Conservation (phyloP, 2,888 invertebrate species). For the Oligia fasciuncula region DNA sequence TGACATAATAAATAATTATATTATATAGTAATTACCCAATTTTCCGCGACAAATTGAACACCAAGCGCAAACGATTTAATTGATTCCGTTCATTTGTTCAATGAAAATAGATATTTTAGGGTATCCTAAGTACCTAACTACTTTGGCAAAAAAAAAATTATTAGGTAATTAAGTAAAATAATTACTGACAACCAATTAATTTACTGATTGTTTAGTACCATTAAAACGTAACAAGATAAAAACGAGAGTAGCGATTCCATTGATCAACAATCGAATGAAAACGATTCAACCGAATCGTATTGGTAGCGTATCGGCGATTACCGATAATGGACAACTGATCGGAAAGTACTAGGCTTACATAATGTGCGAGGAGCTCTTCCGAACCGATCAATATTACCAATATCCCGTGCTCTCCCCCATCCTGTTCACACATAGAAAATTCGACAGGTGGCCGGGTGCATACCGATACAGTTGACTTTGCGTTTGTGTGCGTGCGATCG, state of each 20-base stretch:
- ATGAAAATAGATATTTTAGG: no score
- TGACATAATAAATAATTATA: no score
- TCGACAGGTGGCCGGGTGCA: conserved; percentile 66
- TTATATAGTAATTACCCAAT: not conserved
- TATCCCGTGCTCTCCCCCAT: conserved; percentile 75
- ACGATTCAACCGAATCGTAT: conserved; percentile 63
- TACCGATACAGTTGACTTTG: conserved; percentile 50
- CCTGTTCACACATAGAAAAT: conserved; percentile 71
- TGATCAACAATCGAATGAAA: conserved; percentile 31
- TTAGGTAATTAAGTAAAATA: not conserved
- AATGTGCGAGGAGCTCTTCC: conserved; percentile 76
- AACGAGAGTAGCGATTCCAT: not conserved
- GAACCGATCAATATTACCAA: conserved; percentile 86
- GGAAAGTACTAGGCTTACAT: conserved; percentile 85
- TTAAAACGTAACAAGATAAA: not conserved
- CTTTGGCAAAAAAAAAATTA: not conserved
- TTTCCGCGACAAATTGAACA: not conserved
- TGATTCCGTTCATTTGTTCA: conserved; percentile 2
- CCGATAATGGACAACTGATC: conserved; percentile 87
- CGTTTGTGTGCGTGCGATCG: conserved; percentile 59
- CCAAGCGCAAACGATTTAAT: not conserved
- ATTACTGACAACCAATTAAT: not conserved
- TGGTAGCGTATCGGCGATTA: conserved; percentile 81
- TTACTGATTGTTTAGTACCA: not conserved
- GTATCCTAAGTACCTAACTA: no score